These are phyloP conservation scores for Campylomormyrus tamandua DNA, from an alignment of 2,113 vertebrate genomes.

Conservation along the genomic window DNA sequence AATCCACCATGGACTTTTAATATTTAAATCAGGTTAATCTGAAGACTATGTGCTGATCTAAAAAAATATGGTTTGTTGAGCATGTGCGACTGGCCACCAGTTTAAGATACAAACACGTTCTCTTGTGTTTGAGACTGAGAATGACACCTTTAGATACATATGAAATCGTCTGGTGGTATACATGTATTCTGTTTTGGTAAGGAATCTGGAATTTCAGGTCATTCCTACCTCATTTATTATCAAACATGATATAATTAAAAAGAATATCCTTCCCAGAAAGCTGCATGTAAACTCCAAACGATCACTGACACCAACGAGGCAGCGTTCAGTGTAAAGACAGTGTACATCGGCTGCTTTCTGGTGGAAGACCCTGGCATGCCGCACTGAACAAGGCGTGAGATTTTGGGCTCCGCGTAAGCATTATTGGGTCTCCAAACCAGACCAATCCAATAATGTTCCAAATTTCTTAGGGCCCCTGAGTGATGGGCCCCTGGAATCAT, in stretches of 20 bases:
- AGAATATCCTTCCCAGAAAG: neutral
- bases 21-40: neutral
- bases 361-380: neutral
- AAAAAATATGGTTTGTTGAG: neutral
- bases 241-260: neutral
- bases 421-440: neutral
- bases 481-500: neutral
- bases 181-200: neutral
- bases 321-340: neutral
- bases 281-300: neutral
- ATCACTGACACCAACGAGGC: neutral
- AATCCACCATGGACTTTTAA: neutral
- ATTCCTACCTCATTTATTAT: neutral
- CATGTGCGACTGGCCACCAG: neutral
- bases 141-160: neutral
- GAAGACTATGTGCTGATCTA: neutral
- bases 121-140: neutral
- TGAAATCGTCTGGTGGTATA: neutral
- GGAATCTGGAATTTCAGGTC: neutral
- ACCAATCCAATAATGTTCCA: neutral
- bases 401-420: neutral
- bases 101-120: neutral
- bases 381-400: neutral
- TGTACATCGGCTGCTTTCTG: neutral
- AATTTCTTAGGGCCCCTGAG: neutral